Percentiles rank a stretch among this genome's conserved stretches.
phyloP scores from a whole-genome alignment of 2,888 invertebrate genomes.

The Philopedon plagiatum region DNA sequence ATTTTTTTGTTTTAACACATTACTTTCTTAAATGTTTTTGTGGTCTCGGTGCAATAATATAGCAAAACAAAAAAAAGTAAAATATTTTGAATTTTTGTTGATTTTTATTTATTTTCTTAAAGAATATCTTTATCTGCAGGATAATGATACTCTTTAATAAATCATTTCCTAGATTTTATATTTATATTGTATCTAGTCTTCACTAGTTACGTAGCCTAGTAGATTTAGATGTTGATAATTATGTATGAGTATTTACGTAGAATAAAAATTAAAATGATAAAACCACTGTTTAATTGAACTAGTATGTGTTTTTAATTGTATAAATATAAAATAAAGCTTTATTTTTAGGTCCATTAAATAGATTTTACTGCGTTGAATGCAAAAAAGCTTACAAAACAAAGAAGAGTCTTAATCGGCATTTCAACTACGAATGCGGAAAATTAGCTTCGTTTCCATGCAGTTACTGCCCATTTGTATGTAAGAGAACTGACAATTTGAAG shows the following conservation, averaged over 20 bases:
- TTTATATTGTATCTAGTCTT: no score
- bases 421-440: constrained; percentile 67
- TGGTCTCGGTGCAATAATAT: no score
- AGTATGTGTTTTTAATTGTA: neutral
- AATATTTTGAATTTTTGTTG: no score
- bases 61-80: no score
- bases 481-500: constrained; percentile 29
- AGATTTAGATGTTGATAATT: no score
- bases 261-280: neutral
- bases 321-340: neutral
- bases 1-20: no score
- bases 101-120: no score
- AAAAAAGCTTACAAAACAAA: constrained; percentile 41
- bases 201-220: no score
- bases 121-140: no score
- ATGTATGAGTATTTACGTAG: neutral
- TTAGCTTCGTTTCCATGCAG: constrained; percentile 53
- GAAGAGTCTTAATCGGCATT: constrained; percentile 65
- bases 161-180: no score
- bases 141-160: no score
- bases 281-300: neutral
- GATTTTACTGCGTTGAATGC: constrained; percentile 31
- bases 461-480: constrained; percentile 23
- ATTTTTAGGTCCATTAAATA: constrained; percentile 1
- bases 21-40: no score